Evolutionary conservation across 2,113 vertebrate genomes (phyloP).

Genomic region (Siphamia tubifer): DNA sequence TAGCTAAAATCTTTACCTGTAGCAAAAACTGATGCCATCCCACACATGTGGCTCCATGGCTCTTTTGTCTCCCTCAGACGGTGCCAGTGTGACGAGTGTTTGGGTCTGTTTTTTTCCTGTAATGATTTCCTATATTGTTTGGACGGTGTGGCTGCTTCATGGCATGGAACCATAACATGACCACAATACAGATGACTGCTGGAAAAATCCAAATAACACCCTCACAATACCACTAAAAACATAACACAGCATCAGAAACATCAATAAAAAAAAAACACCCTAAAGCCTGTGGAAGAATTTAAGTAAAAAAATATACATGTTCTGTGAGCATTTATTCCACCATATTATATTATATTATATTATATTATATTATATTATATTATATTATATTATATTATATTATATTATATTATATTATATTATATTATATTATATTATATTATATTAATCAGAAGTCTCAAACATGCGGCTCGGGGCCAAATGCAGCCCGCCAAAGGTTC

Average conservation of each 20-base stretch:
- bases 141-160: not conserved
- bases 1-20: not conserved
- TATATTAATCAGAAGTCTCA: no score
- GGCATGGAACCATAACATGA: not conserved
- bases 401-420: no score
- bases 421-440: no score
- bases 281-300: not conserved
- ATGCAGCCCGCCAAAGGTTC: no score
- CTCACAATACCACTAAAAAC: not conserved
- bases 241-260: not conserved
- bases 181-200: not conserved
- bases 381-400: no score
- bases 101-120: not conserved
- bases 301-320: no score
- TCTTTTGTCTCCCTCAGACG: not conserved
- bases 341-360: no score
- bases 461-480: no score
- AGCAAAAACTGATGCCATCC: not conserved
- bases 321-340: no score
- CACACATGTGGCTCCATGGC: not conserved
- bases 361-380: no score
- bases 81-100: not conserved
- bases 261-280: not conserved
- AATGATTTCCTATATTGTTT: not conserved
- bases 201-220: not conserved